These are phyloP conservation scores for Malurus leucopterus DNA, from an alignment of 2,797 vertebrate species.

Conservation along the genomic window DNA sequence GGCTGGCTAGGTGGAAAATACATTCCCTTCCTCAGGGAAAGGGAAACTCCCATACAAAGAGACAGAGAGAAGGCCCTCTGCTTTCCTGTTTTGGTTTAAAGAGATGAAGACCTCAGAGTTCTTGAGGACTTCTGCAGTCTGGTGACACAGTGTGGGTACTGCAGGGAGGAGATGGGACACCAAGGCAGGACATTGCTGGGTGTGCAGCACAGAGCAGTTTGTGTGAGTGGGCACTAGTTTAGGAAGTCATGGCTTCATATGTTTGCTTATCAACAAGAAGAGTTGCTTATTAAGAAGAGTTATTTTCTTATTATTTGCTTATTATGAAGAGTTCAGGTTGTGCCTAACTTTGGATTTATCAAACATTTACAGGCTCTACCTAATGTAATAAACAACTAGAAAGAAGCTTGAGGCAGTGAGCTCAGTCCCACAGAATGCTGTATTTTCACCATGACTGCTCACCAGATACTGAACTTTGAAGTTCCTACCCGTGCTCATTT, in stretches of 20 bases:
- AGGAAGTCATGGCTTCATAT: background rate
- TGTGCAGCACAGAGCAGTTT: background rate
- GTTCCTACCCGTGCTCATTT: background rate
- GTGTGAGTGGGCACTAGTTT: background rate
- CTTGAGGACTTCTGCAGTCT: background rate
- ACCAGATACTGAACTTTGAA: background rate
- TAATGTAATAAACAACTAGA: background rate
- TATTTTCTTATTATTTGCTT: no score
- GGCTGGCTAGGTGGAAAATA: background rate
- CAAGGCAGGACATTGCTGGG: fast-evolving
- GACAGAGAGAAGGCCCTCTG: background rate
- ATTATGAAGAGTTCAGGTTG: background rate
- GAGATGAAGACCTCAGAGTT: fast-evolving
- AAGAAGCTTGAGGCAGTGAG: background rate
- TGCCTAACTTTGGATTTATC: background rate
- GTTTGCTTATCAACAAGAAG: background rate
- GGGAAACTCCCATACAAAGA: background rate
- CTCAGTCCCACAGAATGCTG: background rate
- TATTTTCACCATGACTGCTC: background rate
- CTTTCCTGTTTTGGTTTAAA: background rate
- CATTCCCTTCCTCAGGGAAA: background rate
- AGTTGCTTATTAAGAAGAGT: no score
- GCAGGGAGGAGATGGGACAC: background rate
- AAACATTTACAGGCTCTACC: background rate
- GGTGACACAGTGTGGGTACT: fast-evolving